Evolutionary conservation across 2,113 vertebrate genomes (phyloP).

Genomic region (Forbesichthys agassizii): DNA sequence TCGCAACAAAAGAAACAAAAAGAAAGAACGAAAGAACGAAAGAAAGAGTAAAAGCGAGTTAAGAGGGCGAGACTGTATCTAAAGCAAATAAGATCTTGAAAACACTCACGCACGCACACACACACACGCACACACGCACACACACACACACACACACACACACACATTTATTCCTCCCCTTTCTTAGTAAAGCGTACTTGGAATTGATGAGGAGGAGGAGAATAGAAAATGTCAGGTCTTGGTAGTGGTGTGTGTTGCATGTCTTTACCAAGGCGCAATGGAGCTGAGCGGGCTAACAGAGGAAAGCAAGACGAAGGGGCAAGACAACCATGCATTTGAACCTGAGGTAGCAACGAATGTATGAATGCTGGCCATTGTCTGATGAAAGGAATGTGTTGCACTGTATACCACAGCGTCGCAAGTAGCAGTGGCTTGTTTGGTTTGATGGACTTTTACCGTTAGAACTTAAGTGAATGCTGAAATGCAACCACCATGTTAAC

Average conservation of each 20-base stretch:
- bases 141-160: no score
- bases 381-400: neutral
- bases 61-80: neutral
- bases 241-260: neutral
- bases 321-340: slow-evolving; percentile 39
- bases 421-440: neutral
- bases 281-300: slow-evolving; percentile 25
- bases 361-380: neutral
- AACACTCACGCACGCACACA: no score
- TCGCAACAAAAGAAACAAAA: neutral
- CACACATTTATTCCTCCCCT: neutral
- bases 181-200: neutral
- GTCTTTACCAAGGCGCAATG: slow-evolving; percentile 8
- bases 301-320: slow-evolving; percentile 1
- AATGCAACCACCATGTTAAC: neutral
- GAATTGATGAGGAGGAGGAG: slow-evolving; percentile 1
- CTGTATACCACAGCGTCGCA: neutral
- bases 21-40: neutral
- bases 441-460: neutral
- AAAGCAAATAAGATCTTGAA: neutral
- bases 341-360: slow-evolving; percentile 36
- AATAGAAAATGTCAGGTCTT: slow-evolving; percentile 20
- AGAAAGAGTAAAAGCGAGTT: neutral
- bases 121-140: no score
- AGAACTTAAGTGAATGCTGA: no score